A percentile compares a stretch with the other conserved stretches of the same genome.
phyloP scores from a whole-genome alignment of 2,888 invertebrate species.

The Arge pagana region DNA sequence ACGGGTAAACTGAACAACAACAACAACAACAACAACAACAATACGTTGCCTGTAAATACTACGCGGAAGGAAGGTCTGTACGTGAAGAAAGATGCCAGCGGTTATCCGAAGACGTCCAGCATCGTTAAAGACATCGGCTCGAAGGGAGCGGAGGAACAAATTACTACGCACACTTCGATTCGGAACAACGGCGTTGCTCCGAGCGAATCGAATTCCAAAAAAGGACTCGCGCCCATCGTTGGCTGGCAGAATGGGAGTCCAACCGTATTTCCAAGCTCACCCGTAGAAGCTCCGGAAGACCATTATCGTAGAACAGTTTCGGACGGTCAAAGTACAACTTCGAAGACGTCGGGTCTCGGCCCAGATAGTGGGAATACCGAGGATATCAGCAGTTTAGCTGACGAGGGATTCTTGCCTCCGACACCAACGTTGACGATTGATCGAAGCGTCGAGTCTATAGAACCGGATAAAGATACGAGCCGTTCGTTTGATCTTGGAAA shows the following conservation, averaged over 20 bases:
- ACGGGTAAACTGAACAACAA: conserved; percentile 13
- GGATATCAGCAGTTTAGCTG: conserved; percentile 46
- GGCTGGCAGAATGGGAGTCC: conserved; percentile 53
- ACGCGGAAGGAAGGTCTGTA: conserved; percentile 36
- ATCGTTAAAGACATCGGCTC: conserved; percentile 27
- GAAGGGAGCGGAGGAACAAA: conserved; percentile 7
- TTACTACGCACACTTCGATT: conserved; percentile 2
- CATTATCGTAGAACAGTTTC: not conserved
- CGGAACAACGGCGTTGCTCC: conserved; percentile 22
- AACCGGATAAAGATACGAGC: conserved; percentile 40
- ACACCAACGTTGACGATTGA: conserved; percentile 47
- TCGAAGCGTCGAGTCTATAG: conserved; percentile 42
- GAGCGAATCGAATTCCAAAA: conserved; percentile 23
- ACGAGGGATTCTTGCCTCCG: conserved; percentile 45
- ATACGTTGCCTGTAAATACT: not conserved
- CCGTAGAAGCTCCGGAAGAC: conserved; percentile 25
- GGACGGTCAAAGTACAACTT: conserved; percentile 40
- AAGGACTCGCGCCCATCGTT: conserved; percentile 50
- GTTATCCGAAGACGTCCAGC: conserved; percentile 26
- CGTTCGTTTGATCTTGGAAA: conserved; percentile 32
- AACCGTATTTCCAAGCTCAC: conserved; percentile 44
- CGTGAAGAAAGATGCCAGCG: conserved; percentile 33
- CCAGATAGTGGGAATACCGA: conserved; percentile 54
- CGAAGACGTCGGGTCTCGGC: conserved; percentile 61
- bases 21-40: conserved; percentile 24